Base-by-base conservation (phyloP, 37 sponge, comb jelly and placozoan genomes). In the Agelas oroides region DNA sequence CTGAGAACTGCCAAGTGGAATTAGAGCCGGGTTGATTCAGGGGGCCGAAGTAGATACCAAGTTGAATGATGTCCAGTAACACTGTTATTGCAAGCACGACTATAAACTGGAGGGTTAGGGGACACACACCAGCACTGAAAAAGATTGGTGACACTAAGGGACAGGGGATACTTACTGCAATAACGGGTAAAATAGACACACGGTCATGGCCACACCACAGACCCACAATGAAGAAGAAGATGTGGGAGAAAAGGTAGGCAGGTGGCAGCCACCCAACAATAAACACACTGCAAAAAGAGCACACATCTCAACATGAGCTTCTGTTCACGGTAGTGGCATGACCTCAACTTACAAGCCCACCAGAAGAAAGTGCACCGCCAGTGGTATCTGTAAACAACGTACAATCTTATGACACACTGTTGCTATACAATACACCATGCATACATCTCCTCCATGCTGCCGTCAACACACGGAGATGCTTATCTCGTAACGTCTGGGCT, bases 1-100 rank as follows among this genome's bases (percentile, higher is more conserved):
- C 85, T 20, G 85, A 85, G 41, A 85, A 85, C 68, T 85, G 76
- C 77, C 76, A 85, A 8, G 85, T 85, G 23, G 75, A 75, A 73
- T 76, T 32, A 32, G 36, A n/a, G n/a, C n/a, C n/a, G n/a, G n/a
- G n/a, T n/a, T n/a, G n/a, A n/a, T n/a, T n/a, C n/a, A n/a, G n/a
- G n/a, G n/a, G n/a, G n/a, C 37, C 37, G 34, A 85, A 85, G 70
- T 68, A 85, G 38, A 85, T n/a, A 0, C 76, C 77, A 14, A 85
- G 70, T 19, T 54, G 59, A 65, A 85, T 75, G 69, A 85, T 85
- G 77, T 85, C 85, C 40, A 57, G 19, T 13, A 85, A 36, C 2
- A 27, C 27, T 21, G 77, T 75, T 13, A 85, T 33, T 23, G 54
- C 53, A 1, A 82, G 18, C 12, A 82, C 62, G 0, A 57, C 71